Base-by-base conservation (phyloP, 2,888 invertebrate species). In the Drosophila lacicola region DNA sequence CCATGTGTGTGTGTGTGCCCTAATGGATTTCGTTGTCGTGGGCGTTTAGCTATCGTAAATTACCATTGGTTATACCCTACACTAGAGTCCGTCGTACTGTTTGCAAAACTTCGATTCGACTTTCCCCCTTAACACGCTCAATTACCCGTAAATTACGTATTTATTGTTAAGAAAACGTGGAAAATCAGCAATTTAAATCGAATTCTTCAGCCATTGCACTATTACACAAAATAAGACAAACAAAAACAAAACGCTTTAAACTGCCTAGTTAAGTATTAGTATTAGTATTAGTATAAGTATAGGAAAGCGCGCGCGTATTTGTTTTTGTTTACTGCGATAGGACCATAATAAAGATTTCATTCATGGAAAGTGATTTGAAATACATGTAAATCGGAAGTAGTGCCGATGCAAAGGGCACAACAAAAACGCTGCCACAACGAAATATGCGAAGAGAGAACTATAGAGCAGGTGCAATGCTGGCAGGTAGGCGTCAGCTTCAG, bases 151-250 rank as follows among this genome's bases (percentile, higher is more conserved):
- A 73, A 71, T 77, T 70, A 70, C 67, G 69, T 51, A 55, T n/a
- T 44, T 11, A 50, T 5, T 11, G 21, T 21, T 14, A 29, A 55
- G 42, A 34, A 53, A 80, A 78, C 74, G 69, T 75, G 82, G 72
- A 72, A 51, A 51, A 66, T 80, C 39, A 64, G 69, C 83, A 80
- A 76, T 58, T 75, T 73, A 70, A 83, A 82, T 78, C 34, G 17
- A 46, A 34, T 53, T 58, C 66, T 57, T 54, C 51, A 72, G 72
- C 65, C 56, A 78, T 67, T 74, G 56, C 74, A 74, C 66, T 69
- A 67, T 55, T 55, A 58, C 62, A 57, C 54, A 56, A 41, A 57
- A 10, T n/a, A 42, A 58, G 36, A 39, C 2, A 42, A 21, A 33
- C 9, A 2, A 51, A 42, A 14, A 33, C 46, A n/a, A 50, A 29